A percentile compares a stretch with the other conserved stretches of the same genome.
phyloP scores from a whole-genome alignment of 2,888 invertebrate species.

The Margaritifera margaritifera region DNA sequence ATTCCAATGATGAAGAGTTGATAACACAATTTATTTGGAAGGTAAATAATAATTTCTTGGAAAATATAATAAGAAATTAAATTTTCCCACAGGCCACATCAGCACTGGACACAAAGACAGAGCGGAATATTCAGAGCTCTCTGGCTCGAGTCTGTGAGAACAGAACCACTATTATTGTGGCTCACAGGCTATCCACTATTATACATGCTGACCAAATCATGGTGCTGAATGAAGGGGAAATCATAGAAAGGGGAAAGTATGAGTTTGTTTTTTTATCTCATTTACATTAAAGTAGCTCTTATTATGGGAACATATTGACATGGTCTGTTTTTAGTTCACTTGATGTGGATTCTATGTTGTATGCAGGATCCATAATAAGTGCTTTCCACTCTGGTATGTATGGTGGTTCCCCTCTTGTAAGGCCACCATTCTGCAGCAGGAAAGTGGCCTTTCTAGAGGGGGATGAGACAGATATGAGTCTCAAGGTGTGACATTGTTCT shows the following conservation, averaged over 20 bases:
- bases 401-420: too few relatives aligned
- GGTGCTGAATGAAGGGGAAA: conserved; percentile 91
- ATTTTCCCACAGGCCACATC: conserved; percentile 76
- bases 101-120: conserved; percentile 95
- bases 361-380: too few relatives aligned
- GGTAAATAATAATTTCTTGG: too few relatives aligned
- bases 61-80: neutral
- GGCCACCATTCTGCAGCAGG: too few relatives aligned
- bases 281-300: neutral
- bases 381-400: too few relatives aligned
- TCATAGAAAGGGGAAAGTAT: conserved; percentile 90
- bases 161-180: conserved; percentile 93
- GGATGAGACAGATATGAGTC: too few relatives aligned
- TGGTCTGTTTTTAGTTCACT: conserved; percentile 87
- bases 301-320: conserved; percentile 83
- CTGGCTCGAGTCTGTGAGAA: conserved; percentile 85
- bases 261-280: conserved; percentile 46
- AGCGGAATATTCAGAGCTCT: conserved; percentile 89
- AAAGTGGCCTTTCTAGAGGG: too few relatives aligned
- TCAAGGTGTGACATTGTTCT: too few relatives aligned
- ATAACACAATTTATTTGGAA: too few relatives aligned
- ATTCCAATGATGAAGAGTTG: too few relatives aligned
- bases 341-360: too few relatives aligned
- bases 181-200: conserved; percentile 92
- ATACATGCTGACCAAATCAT: conserved; percentile 96